Evolutionary conservation across 2,888 invertebrate species (phyloP).

Genomic region (Candidula unifasciata): DNA sequence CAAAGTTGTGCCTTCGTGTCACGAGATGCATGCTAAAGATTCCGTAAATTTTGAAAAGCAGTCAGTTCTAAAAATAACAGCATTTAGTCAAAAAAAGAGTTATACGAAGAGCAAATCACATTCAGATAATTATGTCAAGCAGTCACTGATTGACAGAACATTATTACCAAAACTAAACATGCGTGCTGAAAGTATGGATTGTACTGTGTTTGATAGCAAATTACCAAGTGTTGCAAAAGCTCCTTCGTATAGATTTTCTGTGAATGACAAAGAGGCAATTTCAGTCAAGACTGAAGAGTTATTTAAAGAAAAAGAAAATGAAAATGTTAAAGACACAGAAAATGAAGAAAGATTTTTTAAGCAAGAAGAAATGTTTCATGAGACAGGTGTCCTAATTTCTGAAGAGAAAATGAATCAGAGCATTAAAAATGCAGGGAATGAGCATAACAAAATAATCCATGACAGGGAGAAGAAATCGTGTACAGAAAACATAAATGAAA

Average conservation of each 20-base stretch:
- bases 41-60: neutral
- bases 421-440: no score
- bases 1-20: neutral
- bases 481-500: neutral
- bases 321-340: slow-evolving; percentile 11
- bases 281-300: neutral
- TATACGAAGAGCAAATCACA: neutral
- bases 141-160: no score
- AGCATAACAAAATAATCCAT: neutral
- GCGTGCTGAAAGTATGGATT: no score
- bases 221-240: neutral
- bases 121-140: neutral
- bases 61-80: neutral
- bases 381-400: neutral
- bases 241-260: neutral
- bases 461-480: no score
- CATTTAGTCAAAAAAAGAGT: neutral
- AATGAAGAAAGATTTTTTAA: neutral
- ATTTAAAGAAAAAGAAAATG: neutral
- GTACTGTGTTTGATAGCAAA: neutral
- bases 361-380: neutral
- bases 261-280: neutral
- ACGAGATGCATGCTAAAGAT: neutral
- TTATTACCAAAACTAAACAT: no score
- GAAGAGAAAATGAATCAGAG: neutral